These are phyloP conservation scores for Venustaconcha ellipsiformis DNA, from an alignment of 1,140 invertebrate species.

Conservation along the genomic window DNA sequence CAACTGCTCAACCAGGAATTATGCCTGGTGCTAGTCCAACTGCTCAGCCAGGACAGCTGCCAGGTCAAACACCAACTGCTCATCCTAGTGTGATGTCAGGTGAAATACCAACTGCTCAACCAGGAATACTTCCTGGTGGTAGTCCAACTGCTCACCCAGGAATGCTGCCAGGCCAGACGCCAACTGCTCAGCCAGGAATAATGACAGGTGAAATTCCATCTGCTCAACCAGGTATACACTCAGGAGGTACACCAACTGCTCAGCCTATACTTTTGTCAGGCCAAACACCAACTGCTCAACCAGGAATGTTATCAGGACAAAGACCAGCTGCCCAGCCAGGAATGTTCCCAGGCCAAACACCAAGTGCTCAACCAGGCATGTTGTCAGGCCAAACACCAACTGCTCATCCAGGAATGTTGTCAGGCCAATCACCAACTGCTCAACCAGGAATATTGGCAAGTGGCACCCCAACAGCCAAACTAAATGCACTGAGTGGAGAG, in stretches of 20 bases:
- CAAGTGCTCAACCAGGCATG: background rate
- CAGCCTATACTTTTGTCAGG: background rate
- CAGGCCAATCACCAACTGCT: background rate
- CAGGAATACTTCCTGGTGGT: no score
- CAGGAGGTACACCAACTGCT: background rate
- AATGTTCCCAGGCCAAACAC: slow-evolving; percentile 11
- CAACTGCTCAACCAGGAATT: slow-evolving; percentile 4
- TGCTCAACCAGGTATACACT: background rate
- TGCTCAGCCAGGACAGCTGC: background rate
- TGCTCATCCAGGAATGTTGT: background rate
- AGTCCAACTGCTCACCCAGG: slow-evolving; percentile 11
- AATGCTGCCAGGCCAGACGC: slow-evolving; percentile 1
- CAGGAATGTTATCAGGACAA: no score
- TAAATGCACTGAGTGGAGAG: background rate
- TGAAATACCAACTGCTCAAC: no score
- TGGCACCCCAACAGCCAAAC: slow-evolving; percentile 1
- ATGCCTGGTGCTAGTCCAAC: slow-evolving; percentile 6
- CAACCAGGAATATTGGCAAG: background rate
- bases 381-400: background rate
- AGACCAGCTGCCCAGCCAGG: no score
- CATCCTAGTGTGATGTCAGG: background rate
- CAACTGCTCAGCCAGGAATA: slow-evolving; percentile 14
- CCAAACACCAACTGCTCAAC: no score
- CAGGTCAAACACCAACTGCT: slow-evolving; percentile 4
- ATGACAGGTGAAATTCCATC: slow-evolving; percentile 8